Base-by-base conservation (phyloP, 2,888 invertebrate species). In the Teleogryllus oceanicus region DNA sequence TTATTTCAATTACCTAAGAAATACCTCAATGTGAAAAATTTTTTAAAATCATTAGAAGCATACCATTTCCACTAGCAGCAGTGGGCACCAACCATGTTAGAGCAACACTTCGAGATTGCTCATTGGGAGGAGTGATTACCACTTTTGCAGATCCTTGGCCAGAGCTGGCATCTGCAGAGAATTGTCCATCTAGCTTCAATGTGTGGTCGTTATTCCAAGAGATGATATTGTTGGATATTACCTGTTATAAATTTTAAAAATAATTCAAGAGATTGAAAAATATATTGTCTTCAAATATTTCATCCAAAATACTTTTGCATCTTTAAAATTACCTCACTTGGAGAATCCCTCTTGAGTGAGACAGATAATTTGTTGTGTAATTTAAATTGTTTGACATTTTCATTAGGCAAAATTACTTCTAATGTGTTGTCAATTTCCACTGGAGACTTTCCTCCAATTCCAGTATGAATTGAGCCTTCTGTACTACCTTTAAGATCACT, bases 381-480 rank as follows among this genome's bases (percentile, higher is more conserved):
- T 75, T 81, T 80, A 2, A 80, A 49, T n/a, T 77, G 74, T 75
- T 79, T 78, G 2, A 80, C 11, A 75, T 79, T 79, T 18, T 80
- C 80, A 37, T 89, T 88, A 0, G 92, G 92, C 37, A 92, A 85
- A 24, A 89, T 88, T 0, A 92, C 12, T 8, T 91, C 90, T n/a
- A 89, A 88, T 4, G 87, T 85, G 50, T 85, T 86, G 4, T 86
- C 86, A 1, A 88, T 75, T 21, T 74, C 24, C 37, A 74, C 50
- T 13, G 76, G 49, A 10, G 76, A 74, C n/a, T 37, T 24, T 85
- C 85, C 2, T 80, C 81, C 83, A 20, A 86, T 80, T 24, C 86
- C 86, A 2, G 86, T 62, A 77, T 88, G 86, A 77, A 85, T 87
- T 18, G 87, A 87, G 11, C 90, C 91, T 78, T 86, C 86, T 0